A percentile compares a stretch with the other conserved stretches of the same genome.
phyloP scores from a whole-genome alignment of 2,797 vertebrate genomes.

The Paguma larvata region DNA sequence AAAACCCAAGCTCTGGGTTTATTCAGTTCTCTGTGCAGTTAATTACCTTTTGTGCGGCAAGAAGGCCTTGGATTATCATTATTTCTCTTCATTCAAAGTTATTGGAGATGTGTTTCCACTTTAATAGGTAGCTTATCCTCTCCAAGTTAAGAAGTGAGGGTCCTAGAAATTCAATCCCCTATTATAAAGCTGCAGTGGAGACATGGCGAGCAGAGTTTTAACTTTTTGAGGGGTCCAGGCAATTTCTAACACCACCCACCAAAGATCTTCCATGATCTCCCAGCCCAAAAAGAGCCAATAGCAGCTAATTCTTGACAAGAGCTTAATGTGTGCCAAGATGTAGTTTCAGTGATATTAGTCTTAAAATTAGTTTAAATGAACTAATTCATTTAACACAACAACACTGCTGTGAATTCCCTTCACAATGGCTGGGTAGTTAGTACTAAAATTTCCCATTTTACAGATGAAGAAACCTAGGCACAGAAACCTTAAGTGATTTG shows the following conservation, averaged over 20 bases:
- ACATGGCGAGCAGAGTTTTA: not conserved
- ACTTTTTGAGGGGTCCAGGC: not conserved
- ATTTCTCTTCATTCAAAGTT: constrained; percentile 46
- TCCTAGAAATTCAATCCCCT: not conserved
- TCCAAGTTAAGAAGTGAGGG: not conserved
- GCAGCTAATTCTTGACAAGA: not conserved
- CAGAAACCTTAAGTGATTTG: not conserved
- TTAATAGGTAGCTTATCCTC: not conserved
- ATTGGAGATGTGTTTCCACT: not conserved
- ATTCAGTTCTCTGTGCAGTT: not conserved
- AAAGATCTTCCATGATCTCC: not conserved
- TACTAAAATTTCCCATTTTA: not conserved
- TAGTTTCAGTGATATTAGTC: not conserved
- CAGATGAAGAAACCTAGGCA: not conserved
- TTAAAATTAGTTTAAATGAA: no score
- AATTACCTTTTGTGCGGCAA: constrained; percentile 23
- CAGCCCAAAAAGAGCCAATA: not conserved
- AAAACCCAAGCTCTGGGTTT: not conserved
- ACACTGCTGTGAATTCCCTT: not conserved
- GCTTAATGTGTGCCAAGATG: not conserved
- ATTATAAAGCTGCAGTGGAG: not conserved
- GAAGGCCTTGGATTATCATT: not conserved
- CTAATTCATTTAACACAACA: no score
- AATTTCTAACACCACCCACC: not conserved
- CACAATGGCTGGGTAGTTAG: not conserved